Percentiles rank a stretch among this genome's conserved stretches.
phyloP scores from a whole-genome alignment of 1,140 invertebrate species.

The Drosophila nasuta region DNA sequence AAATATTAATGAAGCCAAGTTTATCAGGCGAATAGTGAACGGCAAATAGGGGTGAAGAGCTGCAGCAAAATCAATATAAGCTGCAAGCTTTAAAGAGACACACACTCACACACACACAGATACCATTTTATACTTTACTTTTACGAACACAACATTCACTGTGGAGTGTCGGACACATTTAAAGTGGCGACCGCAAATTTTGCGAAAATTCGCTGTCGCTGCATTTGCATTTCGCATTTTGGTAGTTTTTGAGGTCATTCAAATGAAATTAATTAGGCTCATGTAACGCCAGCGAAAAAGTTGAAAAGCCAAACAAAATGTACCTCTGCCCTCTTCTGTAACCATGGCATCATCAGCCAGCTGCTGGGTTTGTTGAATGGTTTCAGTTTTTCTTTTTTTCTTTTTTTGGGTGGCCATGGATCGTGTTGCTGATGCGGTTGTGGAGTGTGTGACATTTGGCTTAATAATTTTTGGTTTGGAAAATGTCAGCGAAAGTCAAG shows the following conservation, averaged over 20 bases:
- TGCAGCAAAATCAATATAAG: slow-evolving; percentile 61
- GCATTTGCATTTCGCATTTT: slow-evolving; percentile 55
- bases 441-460: slow-evolving; percentile 57
- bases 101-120: background rate
- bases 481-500: slow-evolving; percentile 69
- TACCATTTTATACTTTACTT: too few species aligned
- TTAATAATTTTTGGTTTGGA: slow-evolving; percentile 48
- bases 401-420: background rate
- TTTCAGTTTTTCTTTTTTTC: background rate
- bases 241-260: slow-evolving; percentile 56
- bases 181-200: slow-evolving; percentile 41
- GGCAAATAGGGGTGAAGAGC: slow-evolving; percentile 14
- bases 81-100: slow-evolving; percentile 41
- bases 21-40: slow-evolving; percentile 44
- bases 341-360: too few species aligned
- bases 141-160: background rate
- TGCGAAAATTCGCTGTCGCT: slow-evolving; percentile 47
- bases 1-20: slow-evolving; percentile 69
- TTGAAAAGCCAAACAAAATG: slow-evolving; percentile 61
- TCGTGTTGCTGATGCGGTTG: slow-evolving; percentile 16
- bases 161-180: slow-evolving; percentile 12
- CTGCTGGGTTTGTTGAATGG: slow-evolving; percentile 3
- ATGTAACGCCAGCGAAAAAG: slow-evolving; percentile 59
- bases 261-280: slow-evolving; percentile 74
- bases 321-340: background rate